These are phyloP conservation scores for Alca torda DNA, from an alignment of 2,797 vertebrate species.

Conservation along the genomic window DNA sequence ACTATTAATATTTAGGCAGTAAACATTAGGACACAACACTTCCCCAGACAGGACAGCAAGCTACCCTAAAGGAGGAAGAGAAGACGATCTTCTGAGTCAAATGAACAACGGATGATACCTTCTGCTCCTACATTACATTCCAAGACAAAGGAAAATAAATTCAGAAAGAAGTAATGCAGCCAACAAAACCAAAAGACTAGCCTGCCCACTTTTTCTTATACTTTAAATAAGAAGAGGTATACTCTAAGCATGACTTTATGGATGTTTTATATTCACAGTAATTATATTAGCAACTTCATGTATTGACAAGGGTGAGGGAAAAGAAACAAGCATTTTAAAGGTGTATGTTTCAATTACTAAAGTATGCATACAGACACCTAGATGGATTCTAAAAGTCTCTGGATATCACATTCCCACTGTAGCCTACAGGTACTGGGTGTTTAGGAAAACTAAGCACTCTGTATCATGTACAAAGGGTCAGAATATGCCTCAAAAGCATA, in stretches of 20 bases:
- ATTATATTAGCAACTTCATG: background rate
- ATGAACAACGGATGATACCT: background rate
- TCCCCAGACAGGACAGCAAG: background rate
- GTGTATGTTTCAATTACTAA: background rate
- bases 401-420: background rate
- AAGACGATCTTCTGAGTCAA: background rate
- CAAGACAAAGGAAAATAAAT: background rate
- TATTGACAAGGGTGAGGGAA: background rate
- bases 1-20: background rate
- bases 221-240: background rate
- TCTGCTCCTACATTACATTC: background rate
- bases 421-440: background rate
- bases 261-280: background rate
- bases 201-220: background rate
- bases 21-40: background rate
- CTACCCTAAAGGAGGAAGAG: background rate
- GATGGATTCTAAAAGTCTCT: background rate
- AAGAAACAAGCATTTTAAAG: background rate
- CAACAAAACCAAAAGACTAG: background rate
- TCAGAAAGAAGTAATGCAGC: background rate
- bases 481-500: background rate
- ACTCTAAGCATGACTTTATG: background rate
- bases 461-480: background rate
- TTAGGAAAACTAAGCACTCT: background rate
- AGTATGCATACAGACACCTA: background rate